Base-by-base conservation (phyloP, 2,888 invertebrate genomes). In the Drosophila prostipennis region DNA sequence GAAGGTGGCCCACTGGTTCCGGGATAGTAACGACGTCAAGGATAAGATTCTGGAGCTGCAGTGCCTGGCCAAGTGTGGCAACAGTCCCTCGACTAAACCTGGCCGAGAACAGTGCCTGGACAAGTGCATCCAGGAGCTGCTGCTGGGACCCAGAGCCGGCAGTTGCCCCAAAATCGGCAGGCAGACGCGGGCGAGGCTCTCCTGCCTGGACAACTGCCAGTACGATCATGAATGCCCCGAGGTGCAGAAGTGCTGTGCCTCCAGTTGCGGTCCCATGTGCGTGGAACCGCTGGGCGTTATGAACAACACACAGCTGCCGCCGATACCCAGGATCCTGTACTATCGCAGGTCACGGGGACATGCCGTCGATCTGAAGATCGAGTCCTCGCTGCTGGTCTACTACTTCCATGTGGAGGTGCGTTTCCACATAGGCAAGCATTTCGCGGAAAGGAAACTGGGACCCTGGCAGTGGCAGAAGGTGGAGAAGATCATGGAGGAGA, bases 261-360 rank as follows among this genome's bases (percentile, higher is more conserved):
- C 92, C 39, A 94, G 93, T 26, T 96, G 96, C 80, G 96, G 96
- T 0, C 93, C 94, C 19, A 94, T 95, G 23, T 96, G 96, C 89
- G 94, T 94, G 86, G 93, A 94, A 34, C 94, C 96, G 0, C 81
- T 93, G 6, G 94, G 94, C 61, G 72, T 90, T 37, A 77, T 85
- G 8, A 87, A 91, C 60, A 89, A 91, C 85, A 72, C 85, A 93
- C 94, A 94, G 77, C 91, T 96, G 55, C 95, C 95, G 54, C 93
- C 93, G 6, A 92, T 95, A 82, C 95, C 95, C 14, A 91, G 91
- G 45, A 93, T 95, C 77, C 90, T 95, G 53, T 93, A 93, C 73
- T 92, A 94, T n/a, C 93, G 88, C 64, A 72, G 90, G 46, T 84
- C 91, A 10, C 87, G 89, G 91, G 96, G 64, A 89, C 94, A 77